Evolutionary conservation across 2,888 invertebrate species (phyloP).

Genomic region (Serripes groenlandicus): DNA sequence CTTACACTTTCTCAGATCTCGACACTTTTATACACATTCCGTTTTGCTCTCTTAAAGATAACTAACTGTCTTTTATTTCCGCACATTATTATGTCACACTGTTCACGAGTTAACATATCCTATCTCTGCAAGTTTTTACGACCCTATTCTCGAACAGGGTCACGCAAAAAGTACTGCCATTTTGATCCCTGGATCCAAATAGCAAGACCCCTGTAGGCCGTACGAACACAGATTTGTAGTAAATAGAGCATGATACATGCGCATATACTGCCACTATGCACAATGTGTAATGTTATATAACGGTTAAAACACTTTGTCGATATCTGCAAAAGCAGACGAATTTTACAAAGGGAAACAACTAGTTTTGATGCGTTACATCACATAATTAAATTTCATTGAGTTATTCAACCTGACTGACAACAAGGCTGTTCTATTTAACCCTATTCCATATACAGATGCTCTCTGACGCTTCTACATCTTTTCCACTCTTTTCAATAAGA

Average conservation of each 20-base stretch:
- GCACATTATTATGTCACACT: conserved; percentile 24
- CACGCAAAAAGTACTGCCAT: conserved; percentile 25
- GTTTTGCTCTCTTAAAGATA: conserved; percentile 6
- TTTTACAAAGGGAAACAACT: conserved; percentile 11
- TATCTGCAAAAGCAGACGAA: conserved; percentile 17
- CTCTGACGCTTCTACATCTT: no score
- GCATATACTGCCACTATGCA: conserved; percentile 45
- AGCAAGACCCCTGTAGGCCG: conserved; percentile 22
- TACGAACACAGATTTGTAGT: conserved; percentile 20
- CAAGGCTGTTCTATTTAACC: no score
- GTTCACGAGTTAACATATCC: not conserved
- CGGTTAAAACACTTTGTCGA: conserved; percentile 16
- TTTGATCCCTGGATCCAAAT: conserved; percentile 9
- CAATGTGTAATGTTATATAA: conserved; percentile 52
- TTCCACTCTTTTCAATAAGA: no score
- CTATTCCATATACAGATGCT: no score
- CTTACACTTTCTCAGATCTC: conserved; percentile 19
- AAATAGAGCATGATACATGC: conserved; percentile 56
- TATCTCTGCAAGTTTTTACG: conserved; percentile 6
- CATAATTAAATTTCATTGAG: no score
- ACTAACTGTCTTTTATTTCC: not conserved
- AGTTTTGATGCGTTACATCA: no score
- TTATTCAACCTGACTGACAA: no score
- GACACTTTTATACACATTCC: conserved; percentile 23
- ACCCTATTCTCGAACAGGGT: conserved; percentile 17